A percentile compares a stretch with the other conserved stretches of the same genome.
Conservation (phyloP, 1,140 invertebrate genomes). For the Pseudomyrmex flavicornis region DNA sequence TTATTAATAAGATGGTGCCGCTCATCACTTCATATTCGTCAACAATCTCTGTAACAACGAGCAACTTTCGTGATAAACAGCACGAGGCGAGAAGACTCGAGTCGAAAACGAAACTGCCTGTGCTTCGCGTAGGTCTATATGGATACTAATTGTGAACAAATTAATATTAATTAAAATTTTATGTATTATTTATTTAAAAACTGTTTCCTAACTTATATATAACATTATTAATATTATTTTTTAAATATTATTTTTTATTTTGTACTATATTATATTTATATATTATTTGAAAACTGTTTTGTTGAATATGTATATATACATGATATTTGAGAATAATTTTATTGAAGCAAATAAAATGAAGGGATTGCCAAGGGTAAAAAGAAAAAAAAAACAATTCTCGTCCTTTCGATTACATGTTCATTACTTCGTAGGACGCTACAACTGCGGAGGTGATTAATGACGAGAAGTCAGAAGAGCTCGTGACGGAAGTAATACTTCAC, state of each 20-base stretch:
- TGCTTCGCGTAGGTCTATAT: conserved; percentile 39
- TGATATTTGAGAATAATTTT: not conserved
- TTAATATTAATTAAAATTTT: not conserved
- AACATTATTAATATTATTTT: too few species aligned
- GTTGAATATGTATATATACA: too few species aligned
- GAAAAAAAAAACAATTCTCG: conserved; percentile 16
- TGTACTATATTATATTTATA: not conserved
- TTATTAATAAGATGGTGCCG: conserved; percentile 51
- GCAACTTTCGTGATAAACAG: not conserved
- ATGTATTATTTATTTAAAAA: too few species aligned
- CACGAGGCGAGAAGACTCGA: conserved; percentile 25
- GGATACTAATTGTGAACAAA: not conserved
- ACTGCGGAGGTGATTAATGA: conserved; percentile 24
- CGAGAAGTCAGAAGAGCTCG: conserved; percentile 17
- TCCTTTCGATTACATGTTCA: conserved; percentile 14
- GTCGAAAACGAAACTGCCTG: conserved; percentile 20
- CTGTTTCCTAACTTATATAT: too few species aligned
- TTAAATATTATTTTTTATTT: not conserved
- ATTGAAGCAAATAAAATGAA: not conserved
- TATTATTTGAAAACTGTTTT: not conserved
- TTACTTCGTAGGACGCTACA: conserved; percentile 23
- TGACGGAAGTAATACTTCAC: conserved; percentile 15
- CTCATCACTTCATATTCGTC: conserved; percentile 25
- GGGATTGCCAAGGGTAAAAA: not conserved
- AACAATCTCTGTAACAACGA: not conserved